A percentile compares a stretch with the other conserved stretches of the same genome.
phyloP scores from a whole-genome alignment of 2,888 invertebrate species.

The Habroteleia sp. region DNA sequence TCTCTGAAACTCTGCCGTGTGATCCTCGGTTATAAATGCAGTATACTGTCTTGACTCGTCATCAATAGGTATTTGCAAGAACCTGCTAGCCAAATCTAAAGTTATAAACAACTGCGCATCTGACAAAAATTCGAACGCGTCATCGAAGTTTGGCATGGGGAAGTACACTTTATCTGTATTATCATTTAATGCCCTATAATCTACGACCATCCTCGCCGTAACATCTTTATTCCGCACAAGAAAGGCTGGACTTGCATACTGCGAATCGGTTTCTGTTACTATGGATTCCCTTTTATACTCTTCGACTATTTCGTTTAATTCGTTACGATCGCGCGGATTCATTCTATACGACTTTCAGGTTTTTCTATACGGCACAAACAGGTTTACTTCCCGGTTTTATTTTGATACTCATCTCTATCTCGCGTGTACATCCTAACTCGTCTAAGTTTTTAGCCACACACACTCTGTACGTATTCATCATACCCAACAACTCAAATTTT shows the following conservation, averaged over 20 bases:
- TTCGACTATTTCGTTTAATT: constrained; percentile 36
- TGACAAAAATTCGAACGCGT: neutral
- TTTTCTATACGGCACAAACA: neutral
- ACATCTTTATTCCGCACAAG: constrained; percentile 44
- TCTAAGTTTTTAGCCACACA: constrained; percentile 6
- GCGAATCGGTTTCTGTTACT: constrained; percentile 25
- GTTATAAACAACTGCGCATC: neutral
- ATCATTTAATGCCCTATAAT: no score
- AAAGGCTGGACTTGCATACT: constrained; percentile 29
- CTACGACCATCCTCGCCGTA: constrained; percentile 51
- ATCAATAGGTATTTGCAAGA: no score
- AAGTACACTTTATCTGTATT: no score
- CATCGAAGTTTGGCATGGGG: constrained; percentile 5
- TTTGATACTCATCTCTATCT: constrained; percentile 5
- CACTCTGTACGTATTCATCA: constrained; percentile 3
- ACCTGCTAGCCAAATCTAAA: no score
- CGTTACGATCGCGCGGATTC: constrained; percentile 1
- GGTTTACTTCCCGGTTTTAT: constrained; percentile 2
- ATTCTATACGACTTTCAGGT: constrained; percentile 11
- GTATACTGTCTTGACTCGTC: constrained; percentile 10
- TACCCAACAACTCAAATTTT: neutral
- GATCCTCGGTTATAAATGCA: constrained; percentile 20
- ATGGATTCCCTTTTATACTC: constrained; percentile 51
- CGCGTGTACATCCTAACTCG: constrained; percentile 3
- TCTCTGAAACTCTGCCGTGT: constrained; percentile 9